Base-by-base conservation (phyloP, 2,888 invertebrate genomes). In the Rhagophthalmus giganteus region DNA sequence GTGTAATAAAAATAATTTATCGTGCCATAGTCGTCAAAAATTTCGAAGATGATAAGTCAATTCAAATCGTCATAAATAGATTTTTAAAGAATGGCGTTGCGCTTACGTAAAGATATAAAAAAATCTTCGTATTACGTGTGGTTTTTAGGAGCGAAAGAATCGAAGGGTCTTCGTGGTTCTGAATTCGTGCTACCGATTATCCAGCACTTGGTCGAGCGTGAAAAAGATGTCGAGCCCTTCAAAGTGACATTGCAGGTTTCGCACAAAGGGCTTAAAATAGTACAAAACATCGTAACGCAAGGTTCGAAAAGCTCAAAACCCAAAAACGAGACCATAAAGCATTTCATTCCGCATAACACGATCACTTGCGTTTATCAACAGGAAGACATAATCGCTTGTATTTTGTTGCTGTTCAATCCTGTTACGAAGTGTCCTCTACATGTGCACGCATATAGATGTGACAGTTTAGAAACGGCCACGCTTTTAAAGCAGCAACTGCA, bases 131-230 rank as follows among this genome's bases (percentile, higher is more conserved):
- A 91, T 78, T 92, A 92, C 77, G 91, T 92, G 57, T 91, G 91
- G 89, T 92, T 96, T 79, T 82, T 97, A 67, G 97, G 97, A 12
- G 95, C 96, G 65, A 90, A 94, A 78, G 96, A 97, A 78, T 90
- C 93, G 48, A 86, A 90, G 63, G 95, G 92, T 0, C 77, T 94
- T 14, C 78, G 91, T 0, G 94, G 95, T 16, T 84, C 89, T 63
- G 88, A 91, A 69, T 92, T 86, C 66, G 89, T 94, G 44, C 79
- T 90, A 49, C 90, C 93, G 7, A 92, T 93, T 49, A 85, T 94
- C 61, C 83, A 87, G 60, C 86, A 90, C 68, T 78, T 96, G 57
- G 85, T 94, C 63, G 87, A 89, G 68, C 83, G 94, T 62, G 90
- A 94, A 59, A 81, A 87, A 57, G 87, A 90, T 67, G 85, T 90